Evolutionary conservation across 2,888 invertebrate species (phyloP).

Genomic region (Helleia helle): DNA sequence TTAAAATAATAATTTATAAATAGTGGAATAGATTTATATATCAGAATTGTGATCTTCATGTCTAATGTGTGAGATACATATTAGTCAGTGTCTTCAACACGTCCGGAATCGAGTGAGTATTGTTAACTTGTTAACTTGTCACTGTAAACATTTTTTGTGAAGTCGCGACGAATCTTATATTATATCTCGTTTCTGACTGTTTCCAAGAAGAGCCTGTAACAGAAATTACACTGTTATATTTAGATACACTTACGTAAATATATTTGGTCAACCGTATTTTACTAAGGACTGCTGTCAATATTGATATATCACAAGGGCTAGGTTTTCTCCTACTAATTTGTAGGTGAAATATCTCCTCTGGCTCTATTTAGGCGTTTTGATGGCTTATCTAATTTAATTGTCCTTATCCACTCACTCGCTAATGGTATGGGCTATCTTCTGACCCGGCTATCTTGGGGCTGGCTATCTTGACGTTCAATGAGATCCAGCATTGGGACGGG

Average conservation of each 20-base stretch:
- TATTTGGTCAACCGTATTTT: too few relatives aligned
- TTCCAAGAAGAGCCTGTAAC: slow-evolving; percentile 62
- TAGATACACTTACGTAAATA: background rate
- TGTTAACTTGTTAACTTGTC: background rate
- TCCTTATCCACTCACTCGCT: too few relatives aligned
- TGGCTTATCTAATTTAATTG: too few relatives aligned
- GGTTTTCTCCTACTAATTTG: too few relatives aligned
- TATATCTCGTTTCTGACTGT: slow-evolving; percentile 58
- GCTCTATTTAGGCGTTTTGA: too few relatives aligned
- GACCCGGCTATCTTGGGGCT: too few relatives aligned
- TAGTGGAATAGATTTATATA: slow-evolving; percentile 9
- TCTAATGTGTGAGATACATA: background rate
- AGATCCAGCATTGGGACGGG: too few relatives aligned
- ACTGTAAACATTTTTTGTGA: background rate
- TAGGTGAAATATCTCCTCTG: too few relatives aligned
- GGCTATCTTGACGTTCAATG: too few relatives aligned
- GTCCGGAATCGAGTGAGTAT: slow-evolving; percentile 15
- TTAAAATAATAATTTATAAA: slow-evolving; percentile 7
- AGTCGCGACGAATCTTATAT: slow-evolving; percentile 27
- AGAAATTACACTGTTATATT: slow-evolving; percentile 16
- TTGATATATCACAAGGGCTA: too few relatives aligned
- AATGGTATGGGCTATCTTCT: too few relatives aligned
- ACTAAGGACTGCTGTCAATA: too few relatives aligned
- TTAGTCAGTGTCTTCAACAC: slow-evolving; percentile 21
- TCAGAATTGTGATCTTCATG: background rate